Percentiles rank a stretch among this genome's conserved stretches.
phyloP scores from a whole-genome alignment of 2,113 vertebrate genomes.

The Dicrurus megarhynchus region DNA sequence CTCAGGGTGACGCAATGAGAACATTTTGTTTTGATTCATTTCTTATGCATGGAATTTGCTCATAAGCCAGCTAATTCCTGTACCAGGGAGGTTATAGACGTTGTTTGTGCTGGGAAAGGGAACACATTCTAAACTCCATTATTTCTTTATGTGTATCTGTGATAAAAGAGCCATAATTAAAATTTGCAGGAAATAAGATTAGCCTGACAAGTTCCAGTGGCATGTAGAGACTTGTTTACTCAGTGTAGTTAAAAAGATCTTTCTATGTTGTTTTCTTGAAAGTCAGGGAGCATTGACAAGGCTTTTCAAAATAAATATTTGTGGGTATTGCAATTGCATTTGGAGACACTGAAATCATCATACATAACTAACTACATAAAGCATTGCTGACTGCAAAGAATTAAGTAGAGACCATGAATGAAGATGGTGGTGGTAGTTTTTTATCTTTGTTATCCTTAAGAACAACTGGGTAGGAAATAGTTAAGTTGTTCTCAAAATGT shows the following conservation, averaged over 20 bases:
- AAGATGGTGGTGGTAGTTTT: not conserved
- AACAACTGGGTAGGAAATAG: not conserved
- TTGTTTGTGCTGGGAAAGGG: not conserved
- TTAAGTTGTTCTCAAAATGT: not conserved
- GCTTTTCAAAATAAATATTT: not conserved
- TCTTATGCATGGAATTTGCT: not conserved
- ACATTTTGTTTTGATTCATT: not conserved
- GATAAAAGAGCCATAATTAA: not conserved
- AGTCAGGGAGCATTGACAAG: not conserved
- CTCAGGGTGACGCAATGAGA: not conserved
- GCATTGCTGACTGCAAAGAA: not conserved
- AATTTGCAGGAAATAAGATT: not conserved
- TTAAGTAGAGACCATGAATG: not conserved
- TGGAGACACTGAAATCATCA: not conserved
- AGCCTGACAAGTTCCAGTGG: not conserved
- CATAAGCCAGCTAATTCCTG: not conserved
- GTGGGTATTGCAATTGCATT: not conserved
- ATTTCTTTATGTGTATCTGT: not conserved
- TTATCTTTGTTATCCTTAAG: not conserved
- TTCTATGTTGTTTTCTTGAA: not conserved
- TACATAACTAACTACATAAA: not conserved
- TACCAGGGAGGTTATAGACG: not conserved
- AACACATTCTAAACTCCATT: not conserved
- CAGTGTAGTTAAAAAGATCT: not conserved
- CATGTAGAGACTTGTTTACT: not conserved